Conservation (phyloP, 1,140 invertebrate genomes). For the Zaprionus ornatus region DNA sequence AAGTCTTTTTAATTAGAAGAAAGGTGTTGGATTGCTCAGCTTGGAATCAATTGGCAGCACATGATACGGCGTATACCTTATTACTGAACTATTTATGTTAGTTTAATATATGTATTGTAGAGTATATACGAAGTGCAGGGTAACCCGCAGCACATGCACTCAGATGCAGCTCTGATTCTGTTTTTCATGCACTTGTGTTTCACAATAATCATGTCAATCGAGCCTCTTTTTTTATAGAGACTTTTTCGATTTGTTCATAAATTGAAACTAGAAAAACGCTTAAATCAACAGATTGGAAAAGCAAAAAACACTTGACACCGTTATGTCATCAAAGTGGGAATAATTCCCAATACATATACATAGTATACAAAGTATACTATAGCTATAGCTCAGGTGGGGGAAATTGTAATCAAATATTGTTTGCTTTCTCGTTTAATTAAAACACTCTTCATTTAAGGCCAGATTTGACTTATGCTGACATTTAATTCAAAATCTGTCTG, state of each 20-base stretch:
- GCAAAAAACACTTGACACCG: constrained; percentile 17
- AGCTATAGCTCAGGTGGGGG: too few species aligned
- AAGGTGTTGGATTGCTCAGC: too few species aligned
- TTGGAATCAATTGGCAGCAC: too few species aligned
- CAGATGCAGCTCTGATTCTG: background rate
- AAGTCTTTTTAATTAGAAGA: background rate
- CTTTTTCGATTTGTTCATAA: constrained; percentile 24
- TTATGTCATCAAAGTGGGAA: constrained; percentile 26
- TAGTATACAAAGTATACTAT: background rate
- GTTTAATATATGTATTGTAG: too few species aligned
- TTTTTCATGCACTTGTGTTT: constrained; percentile 4
- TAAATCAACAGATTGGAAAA: constrained; percentile 19
- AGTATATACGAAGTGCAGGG: background rate
- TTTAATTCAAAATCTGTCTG: background rate
- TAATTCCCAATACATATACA: constrained; percentile 14
- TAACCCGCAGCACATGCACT: background rate
- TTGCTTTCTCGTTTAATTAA: background rate
- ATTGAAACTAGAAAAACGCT: constrained; percentile 32
- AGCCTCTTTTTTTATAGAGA: constrained; percentile 23
- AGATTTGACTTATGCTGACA: background rate
- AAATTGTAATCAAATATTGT: background rate
- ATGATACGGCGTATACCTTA: too few species aligned
- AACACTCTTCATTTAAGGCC: background rate
- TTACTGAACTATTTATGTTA: too few species aligned
- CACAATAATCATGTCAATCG: constrained; percentile 24